phyloP scores from a whole-genome alignment of 1,140 invertebrate species.

The Drosophila nigromelanica region DNA sequence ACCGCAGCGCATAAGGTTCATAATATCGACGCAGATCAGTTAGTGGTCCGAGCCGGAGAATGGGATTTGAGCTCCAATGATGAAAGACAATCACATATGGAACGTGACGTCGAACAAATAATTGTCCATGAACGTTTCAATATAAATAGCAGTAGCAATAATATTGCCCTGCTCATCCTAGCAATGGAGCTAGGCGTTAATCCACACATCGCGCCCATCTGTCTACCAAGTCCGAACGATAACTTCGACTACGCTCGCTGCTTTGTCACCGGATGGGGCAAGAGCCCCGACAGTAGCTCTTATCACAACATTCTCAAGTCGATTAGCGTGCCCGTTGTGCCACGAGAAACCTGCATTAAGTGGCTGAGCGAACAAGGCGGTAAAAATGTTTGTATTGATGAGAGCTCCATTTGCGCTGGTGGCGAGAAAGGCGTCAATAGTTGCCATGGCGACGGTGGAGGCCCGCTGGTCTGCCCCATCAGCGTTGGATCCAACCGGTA shows the following conservation, averaged over 20 bases:
- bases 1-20: slow-evolving; percentile 87
- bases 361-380: slow-evolving; percentile 54
- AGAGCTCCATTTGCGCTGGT: slow-evolving; percentile 85
- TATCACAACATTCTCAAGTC: slow-evolving; percentile 87
- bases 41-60: slow-evolving; percentile 88
- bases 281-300: slow-evolving; percentile 86
- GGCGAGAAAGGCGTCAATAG: slow-evolving; percentile 89
- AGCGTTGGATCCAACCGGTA: slow-evolving; percentile 84
- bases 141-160: slow-evolving; percentile 45
- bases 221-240: slow-evolving; percentile 83
- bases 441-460: slow-evolving; percentile 90
- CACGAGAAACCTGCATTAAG: slow-evolving; percentile 78
- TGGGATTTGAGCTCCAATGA: slow-evolving; percentile 88
- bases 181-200: slow-evolving; percentile 57
- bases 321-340: slow-evolving; percentile 85
- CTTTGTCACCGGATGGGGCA: slow-evolving; percentile 93
- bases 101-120: slow-evolving; percentile 84
- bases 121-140: slow-evolving; percentile 84
- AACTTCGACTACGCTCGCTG: slow-evolving; percentile 85
- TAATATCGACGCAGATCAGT: slow-evolving; percentile 83
- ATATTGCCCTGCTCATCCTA: slow-evolving; percentile 86
- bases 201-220: slow-evolving; percentile 87
- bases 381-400: slow-evolving; percentile 61
- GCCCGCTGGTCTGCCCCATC: slow-evolving; percentile 88
- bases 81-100: slow-evolving; percentile 86